Percentiles rank a stretch among this genome's conserved stretches.
These are phyloP conservation scores for Apamea monoglypha DNA, from an alignment of 2,888 invertebrate genomes.

Conservation along the genomic window DNA sequence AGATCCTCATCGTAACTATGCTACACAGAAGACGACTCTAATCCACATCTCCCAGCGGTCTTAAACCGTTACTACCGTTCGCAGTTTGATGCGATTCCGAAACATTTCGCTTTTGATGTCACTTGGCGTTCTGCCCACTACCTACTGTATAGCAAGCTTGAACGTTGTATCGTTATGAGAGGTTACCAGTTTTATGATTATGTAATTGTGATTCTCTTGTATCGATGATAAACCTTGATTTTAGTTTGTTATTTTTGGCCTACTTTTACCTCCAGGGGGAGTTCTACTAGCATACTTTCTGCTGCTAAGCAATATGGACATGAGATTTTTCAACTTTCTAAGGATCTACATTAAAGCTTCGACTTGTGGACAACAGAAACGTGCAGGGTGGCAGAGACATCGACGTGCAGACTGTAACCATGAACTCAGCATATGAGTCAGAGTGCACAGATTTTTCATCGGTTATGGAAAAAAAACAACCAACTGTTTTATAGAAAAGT, in stretches of 20 bases:
- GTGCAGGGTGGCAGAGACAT: not conserved
- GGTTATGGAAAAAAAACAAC: too few species aligned
- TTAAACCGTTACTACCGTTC: conserved; percentile 7
- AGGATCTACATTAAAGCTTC: not conserved
- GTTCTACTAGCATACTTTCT: not conserved
- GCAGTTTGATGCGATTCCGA: conserved; percentile 19
- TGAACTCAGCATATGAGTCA: too few species aligned
- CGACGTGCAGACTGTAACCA: too few species aligned
- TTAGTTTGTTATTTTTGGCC: conserved; percentile 8
- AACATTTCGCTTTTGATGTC: conserved; percentile 47
- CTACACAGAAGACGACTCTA: not conserved
- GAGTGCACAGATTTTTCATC: too few species aligned
- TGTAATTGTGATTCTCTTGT: conserved; percentile 12
- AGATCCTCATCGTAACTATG: too few species aligned
- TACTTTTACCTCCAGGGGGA: not conserved
- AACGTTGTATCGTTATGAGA: conserved; percentile 3
- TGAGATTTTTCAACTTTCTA: not conserved
- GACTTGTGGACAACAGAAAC: not conserved
- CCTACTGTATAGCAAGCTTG: conserved; percentile 7
- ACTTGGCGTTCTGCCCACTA: conserved; percentile 47
- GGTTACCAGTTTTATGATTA: conserved; percentile 24
- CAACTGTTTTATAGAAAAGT: too few species aligned
- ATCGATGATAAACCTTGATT: conserved; percentile 29
- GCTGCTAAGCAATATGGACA: not conserved
- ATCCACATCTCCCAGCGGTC: conserved; percentile 10